Conservation (phyloP, 1,140 invertebrate species). For the Propsilocerus akamusi region DNA sequence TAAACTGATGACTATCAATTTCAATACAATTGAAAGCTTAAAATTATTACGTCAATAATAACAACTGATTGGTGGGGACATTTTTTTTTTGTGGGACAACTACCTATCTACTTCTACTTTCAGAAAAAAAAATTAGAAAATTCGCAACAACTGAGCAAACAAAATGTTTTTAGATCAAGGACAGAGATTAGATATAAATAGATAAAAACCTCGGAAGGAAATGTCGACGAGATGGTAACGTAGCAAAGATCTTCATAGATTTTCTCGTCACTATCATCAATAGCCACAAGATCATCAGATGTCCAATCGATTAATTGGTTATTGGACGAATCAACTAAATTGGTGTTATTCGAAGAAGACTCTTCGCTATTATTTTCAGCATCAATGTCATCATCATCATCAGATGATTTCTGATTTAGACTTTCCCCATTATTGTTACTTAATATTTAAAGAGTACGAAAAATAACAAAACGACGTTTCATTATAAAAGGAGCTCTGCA, state of each 20-base stretch:
- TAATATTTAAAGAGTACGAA: not conserved
- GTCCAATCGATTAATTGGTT: slow-evolving; percentile 9
- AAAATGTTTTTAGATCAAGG: no score
- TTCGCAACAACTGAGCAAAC: no score
- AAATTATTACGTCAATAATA: no score
- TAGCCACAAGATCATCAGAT: slow-evolving; percentile 8
- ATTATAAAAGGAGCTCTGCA: not conserved
- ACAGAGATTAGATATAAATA: no score
- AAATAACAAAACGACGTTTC: not conserved
- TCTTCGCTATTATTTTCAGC: not conserved
- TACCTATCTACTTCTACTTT: no score
- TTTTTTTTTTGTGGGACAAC: no score
- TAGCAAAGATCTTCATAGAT: slow-evolving; percentile 79
- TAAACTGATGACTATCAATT: no score
- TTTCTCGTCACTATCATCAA: slow-evolving; percentile 52
- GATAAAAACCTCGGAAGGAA: slow-evolving; percentile 32
- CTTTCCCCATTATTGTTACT: slow-evolving; percentile 5
- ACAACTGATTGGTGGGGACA: no score
- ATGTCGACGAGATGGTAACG: slow-evolving; percentile 48
- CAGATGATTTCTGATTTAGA: not conserved
- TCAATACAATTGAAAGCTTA: no score
- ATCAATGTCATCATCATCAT: not conserved
- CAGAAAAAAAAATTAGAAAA: no score
- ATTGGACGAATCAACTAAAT: not conserved
- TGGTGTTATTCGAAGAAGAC: not conserved